Evolutionary conservation across 2,888 invertebrate genomes (phyloP), one percentile per base, ranked within the genome.

Genomic region (Epiblema foenella): DNA sequence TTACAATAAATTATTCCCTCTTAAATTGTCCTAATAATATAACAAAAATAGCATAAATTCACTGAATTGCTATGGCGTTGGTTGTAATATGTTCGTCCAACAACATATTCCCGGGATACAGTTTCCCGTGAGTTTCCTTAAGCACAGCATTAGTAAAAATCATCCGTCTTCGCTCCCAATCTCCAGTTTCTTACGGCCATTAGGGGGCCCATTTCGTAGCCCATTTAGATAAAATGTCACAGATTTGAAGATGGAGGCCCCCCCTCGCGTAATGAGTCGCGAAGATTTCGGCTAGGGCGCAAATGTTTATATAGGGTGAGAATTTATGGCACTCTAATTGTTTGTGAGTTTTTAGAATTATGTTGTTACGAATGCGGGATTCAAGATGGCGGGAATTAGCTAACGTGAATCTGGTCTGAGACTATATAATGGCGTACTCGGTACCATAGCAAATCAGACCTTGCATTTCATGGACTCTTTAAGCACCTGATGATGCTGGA

Each of bases 191-290:
- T 93, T 91, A 85, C 84, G 89, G 90, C 91, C 93, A 93, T 93
- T 93, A 93, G 90, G 88, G 90, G 88, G 90, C 88, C 90, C 91
- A 92, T 93, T 91, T 84, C 88, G 88, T 85, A 88, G 89, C 91
- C 93, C 93, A 93, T 93, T 93, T 92, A 93, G 93, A 93, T 93
- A 93, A 93, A 93, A 93, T 89, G 93, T 90, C 91, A 89, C 87
- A 93, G 93, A 93, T 93, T 93, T 92, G 89, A 90, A 90, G 90
- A 87, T 90, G 90, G 90, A 88, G 89, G 86, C 86, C 82, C 77
- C 78, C 79, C 78, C 72, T 69, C 86, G 85, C 84, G 92, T 93
- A 93, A 93, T 93, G 93, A 92, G 86, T 89, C 92, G 93, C 90
- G 91, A 92, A 93, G 92, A 92, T 92, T 92, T 92, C 89, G 87